Conservation (phyloP, 2,113 vertebrate genomes). For the Sphaerodactylus townsendi region DNA sequence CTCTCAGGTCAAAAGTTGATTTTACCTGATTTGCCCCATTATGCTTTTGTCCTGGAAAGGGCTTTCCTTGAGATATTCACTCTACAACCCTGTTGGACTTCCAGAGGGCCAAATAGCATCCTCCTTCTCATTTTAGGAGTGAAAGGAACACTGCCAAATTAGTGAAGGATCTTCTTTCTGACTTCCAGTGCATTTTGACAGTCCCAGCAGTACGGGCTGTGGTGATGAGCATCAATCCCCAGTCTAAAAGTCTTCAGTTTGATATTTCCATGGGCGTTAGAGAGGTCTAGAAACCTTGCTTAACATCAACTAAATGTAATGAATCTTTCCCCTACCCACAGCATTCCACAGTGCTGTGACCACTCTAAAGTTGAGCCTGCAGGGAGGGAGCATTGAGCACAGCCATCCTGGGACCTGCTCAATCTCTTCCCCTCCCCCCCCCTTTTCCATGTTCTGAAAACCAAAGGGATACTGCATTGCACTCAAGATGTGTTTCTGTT, state of each 20-base stretch:
- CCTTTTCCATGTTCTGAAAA: not conserved
- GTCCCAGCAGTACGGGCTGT: not conserved
- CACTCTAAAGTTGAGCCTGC: not conserved
- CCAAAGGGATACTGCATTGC: not conserved
- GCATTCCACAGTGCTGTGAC: not conserved
- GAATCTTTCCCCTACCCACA: not conserved
- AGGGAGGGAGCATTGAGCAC: not conserved
- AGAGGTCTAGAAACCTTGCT: not conserved
- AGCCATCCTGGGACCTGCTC: not conserved
- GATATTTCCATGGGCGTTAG: not conserved
- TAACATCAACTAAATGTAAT: not conserved
- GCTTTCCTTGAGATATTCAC: not conserved
- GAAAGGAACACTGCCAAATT: not conserved
- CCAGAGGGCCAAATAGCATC: not conserved
- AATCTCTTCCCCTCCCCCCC: not conserved
- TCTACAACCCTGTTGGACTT: not conserved
- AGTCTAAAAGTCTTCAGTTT: not conserved
- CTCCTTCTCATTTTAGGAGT: not conserved
- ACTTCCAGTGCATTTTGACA: not conserved
- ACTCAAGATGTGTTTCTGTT: not conserved
- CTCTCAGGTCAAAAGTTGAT: not conserved
- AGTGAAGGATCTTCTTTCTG: not conserved
- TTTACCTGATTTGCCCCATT: not conserved
- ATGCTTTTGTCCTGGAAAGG: not conserved
- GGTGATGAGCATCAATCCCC: not conserved